A percentile compares a stretch with the other conserved stretches of the same genome.
phyloP scores from a whole-genome alignment of 2,888 invertebrate genomes.

The Drosophila fungiperda region DNA sequence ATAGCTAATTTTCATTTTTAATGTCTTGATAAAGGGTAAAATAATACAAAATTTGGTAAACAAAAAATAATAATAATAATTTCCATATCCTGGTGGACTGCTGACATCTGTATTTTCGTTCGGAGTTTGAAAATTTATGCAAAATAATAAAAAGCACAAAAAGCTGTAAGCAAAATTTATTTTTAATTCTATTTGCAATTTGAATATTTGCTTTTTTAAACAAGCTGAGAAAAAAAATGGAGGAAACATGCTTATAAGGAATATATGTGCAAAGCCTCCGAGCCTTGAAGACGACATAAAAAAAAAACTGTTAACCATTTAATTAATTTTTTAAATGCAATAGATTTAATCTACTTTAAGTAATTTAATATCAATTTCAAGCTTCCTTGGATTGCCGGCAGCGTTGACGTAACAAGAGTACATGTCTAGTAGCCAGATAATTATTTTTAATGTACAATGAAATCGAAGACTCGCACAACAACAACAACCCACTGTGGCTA shows the following conservation, averaged over 20 bases:
- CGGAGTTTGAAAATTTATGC: neutral
- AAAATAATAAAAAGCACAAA: neutral
- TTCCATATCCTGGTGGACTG: neutral
- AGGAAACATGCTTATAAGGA: neutral
- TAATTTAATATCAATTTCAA: neutral
- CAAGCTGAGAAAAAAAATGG: too few species aligned
- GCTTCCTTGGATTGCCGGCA: neutral
- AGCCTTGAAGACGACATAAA: neutral
- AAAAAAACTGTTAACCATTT: neutral
- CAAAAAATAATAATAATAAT: neutral
- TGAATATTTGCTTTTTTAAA: neutral
- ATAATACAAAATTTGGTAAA: neutral
- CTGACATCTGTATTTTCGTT: neutral
- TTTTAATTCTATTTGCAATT: neutral
- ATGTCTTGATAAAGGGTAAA: neutral
- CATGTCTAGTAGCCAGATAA: neutral
- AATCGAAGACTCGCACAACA: neutral
- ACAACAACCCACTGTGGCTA: slow-evolving; percentile 31
- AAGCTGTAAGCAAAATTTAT: too few species aligned
- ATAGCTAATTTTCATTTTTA: neutral
- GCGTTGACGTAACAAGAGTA: neutral
- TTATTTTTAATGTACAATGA: slow-evolving; percentile 6
- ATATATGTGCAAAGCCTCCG: neutral
- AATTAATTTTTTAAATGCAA: neutral
- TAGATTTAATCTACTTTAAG: neutral